Base-by-base conservation (phyloP, 2,113 vertebrate genomes). In the Ammodytes dubius region DNA sequence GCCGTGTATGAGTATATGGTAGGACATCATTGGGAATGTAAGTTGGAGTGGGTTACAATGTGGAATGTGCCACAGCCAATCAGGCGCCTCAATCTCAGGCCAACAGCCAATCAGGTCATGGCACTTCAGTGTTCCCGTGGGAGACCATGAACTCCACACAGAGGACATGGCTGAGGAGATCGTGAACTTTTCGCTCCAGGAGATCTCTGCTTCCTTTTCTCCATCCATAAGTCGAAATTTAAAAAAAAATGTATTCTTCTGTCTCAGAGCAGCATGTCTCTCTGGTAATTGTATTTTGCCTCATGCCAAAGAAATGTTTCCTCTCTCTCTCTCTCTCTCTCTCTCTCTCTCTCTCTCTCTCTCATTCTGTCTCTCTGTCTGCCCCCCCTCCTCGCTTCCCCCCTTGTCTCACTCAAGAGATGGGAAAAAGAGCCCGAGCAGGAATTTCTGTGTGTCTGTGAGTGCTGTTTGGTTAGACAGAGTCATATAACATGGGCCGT, bases 381-480 rank as follows among this genome's bases (percentile, higher is more conserved):
- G 47, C 49, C 68, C 58, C 66, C 47, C 60, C 60, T 3, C 35
- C 3, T 37, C 59, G 49, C 76, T 50, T 43, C 43, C 40, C n/a
- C 58, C 14, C 4, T 6, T 35, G 49, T 77, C 87, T 83, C 79
- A 74, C 78, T 79, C 15, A 4, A 56, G 74, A 87, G 92, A 93
- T 90, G 91, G 91, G 89, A 92, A 93, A 27, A 89, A 49, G 86
- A 84, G 79, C 80, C 46, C 19, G 46, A 83, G 87, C 79, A 89
- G 88, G 91, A 90, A 89, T 93, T 89, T 86, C 61, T 86, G 74
- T 84, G 91, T 84, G 91, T 93, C 87, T 89, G 79, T 83, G 87
- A 91, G 91, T 88, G 81, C 90, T 94, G 92, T 94, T 95, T 93
- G 74, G 89, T 94, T 93, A 91, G 89, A 92, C 84, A 92, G 93